Evolutionary conservation across 2,797 vertebrate species (phyloP), one percentile per base, ranked within the genome.

Genomic region (Stomatorhinus walkeri): DNA sequence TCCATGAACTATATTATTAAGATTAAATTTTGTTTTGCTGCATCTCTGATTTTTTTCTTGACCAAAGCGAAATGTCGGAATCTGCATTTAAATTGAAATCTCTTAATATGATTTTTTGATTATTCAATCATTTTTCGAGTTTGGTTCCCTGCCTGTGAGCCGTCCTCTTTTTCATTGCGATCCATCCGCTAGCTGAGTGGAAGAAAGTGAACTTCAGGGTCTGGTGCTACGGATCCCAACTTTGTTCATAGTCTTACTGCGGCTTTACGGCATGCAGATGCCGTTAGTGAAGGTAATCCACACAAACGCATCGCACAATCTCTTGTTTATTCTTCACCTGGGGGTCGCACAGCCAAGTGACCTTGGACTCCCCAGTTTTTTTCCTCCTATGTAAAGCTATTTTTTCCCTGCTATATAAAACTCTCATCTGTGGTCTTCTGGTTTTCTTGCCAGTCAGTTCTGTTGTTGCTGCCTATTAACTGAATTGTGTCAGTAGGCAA

Each of bases 71-170:
- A 95, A 95, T 94, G 94, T 90, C 93, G 93, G 91, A 95, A 96
- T 96, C 94, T 95, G 93, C 95, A 96, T 95, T 94, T 95, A 95
- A 95, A 95, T 96, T 93, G 92, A 91, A 94, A 92, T 87, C 83
- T 90, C 90, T 92, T 93, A 92, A 95, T 95, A 93, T 94, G 92
- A 94, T 95, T 93, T 93, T 93, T 87, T 92, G 93, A 94, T 94
- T 93, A 93, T 94, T 94, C 92, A 93, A 92, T 94, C 94, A 93
- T 93, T 92, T 90, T 92, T 54, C 89, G 72, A 76, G 59, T 81
- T 87, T 40, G n/a, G 64, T 68, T 89, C 59, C 22, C 24, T 54
- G 32, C 85, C 19, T 85, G 72, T 89, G 88, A 52, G 36, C n/a
- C 22, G n/a, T 48, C 12, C 19, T 76, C 24, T 43, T 68, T 88